Percentiles rank a stretch among this genome's conserved stretches.
These are phyloP conservation scores for Acanthiza pusilla DNA, from an alignment of 2,797 vertebrate species.

Conservation along the genomic window DNA sequence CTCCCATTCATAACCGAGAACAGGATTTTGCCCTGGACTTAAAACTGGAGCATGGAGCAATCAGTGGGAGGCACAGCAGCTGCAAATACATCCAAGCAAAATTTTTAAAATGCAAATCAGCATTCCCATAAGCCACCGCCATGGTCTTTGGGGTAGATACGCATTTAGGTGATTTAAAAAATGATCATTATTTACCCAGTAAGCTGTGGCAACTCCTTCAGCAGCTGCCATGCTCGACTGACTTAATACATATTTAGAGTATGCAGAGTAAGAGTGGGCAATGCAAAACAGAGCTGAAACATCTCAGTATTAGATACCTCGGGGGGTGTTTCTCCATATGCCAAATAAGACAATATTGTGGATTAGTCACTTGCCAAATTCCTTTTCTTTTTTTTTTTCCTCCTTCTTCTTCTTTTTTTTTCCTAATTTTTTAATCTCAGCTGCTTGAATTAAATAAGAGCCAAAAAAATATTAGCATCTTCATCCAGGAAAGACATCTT, in stretches of 20 bases:
- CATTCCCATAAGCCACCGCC: constrained; percentile 27
- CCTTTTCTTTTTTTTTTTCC: neutral
- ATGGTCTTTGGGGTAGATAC: constrained; percentile 54
- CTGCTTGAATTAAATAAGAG: constrained; percentile 16
- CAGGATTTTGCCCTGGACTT: neutral
- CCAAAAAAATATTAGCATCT: constrained; percentile 15
- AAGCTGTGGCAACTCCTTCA: constrained; percentile 62
- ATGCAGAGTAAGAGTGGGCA: constrained; percentile 60
- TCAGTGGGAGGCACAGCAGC: neutral
- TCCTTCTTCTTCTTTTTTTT: neutral
- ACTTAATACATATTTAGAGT: constrained; percentile 68
- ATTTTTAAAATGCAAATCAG: constrained; percentile 62
- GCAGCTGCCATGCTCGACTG: constrained; percentile 58
- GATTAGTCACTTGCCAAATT: constrained; percentile 66
- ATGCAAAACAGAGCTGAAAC: constrained; percentile 50
- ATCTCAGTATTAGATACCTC: constrained; percentile 55
- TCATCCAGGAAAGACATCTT: constrained; percentile 7
- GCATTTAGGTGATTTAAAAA: constrained; percentile 60
- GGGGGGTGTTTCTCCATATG: constrained; percentile 35
- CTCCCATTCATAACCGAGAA: neutral
- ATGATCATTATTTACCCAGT: constrained; percentile 63
- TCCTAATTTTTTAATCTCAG: constrained; percentile 31
- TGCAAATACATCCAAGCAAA: neutral
- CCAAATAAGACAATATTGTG: constrained; percentile 65
- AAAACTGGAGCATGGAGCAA: neutral